Evolutionary conservation across 2,797 vertebrate genomes (phyloP).

Genomic region (Xenentodon cancila): DNA sequence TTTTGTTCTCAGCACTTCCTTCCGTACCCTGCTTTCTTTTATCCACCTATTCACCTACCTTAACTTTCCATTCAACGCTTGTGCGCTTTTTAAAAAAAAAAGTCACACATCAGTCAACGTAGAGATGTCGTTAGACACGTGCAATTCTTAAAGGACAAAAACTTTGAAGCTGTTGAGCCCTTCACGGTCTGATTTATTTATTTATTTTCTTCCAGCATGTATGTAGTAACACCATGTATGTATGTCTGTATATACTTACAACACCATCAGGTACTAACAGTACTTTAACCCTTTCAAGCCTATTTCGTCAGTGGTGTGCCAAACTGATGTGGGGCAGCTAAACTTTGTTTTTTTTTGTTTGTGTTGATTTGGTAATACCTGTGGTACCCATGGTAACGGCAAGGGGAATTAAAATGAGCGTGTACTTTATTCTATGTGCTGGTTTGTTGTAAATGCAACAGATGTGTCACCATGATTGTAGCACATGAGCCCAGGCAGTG

Average conservation of each 20-base stretch:
- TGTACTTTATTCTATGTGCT: constrained; percentile 3
- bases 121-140: background rate
- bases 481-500: background rate
- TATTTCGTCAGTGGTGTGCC: background rate
- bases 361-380: constrained; percentile 5
- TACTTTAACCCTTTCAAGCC: constrained; percentile 9
- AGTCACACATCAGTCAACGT: background rate
- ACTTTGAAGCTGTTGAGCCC: background rate
- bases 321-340: background rate
- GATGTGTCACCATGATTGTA: constrained; percentile 1
- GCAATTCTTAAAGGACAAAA: background rate
- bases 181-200: background rate
- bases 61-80: constrained; percentile 40
- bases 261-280: constrained; percentile 9
- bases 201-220: constrained; percentile 2
- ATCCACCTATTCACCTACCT: constrained; percentile 19
- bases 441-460: constrained; percentile 14
- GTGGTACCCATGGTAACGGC: constrained; percentile 7
- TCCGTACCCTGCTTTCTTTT: constrained; percentile 40
- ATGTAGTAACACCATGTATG: constrained; percentile 22
- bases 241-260: constrained; percentile 25
- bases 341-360: constrained; percentile 2
- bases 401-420: background rate
- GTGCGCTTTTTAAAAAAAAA: constrained; percentile 8
- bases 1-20: constrained; percentile 57